Evolutionary conservation across 2,888 invertebrate species (phyloP).

Genomic region (Adela reaumurella): DNA sequence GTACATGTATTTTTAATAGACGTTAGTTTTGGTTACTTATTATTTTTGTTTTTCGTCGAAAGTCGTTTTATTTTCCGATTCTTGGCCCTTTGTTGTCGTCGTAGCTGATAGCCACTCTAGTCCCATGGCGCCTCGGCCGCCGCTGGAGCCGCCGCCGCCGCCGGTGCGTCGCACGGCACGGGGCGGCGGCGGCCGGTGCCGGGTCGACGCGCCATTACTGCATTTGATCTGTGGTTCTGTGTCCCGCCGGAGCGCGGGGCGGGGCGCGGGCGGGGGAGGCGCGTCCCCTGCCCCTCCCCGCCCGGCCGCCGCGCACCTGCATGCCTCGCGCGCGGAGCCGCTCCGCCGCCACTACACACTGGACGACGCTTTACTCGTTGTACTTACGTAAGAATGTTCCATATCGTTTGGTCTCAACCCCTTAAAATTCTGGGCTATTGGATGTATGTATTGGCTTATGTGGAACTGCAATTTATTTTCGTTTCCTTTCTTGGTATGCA

Average conservation of each 20-base stretch:
- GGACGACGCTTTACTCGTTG: constrained; percentile 40
- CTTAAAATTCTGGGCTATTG: constrained; percentile 58
- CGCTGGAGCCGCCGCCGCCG: constrained; percentile 47
- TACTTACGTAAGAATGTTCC: constrained; percentile 26
- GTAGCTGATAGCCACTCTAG: constrained; percentile 21
- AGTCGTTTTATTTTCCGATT: constrained; percentile 35
- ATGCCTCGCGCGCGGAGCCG: constrained; percentile 1
- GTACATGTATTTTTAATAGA: constrained; percentile 53
- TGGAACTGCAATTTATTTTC: constrained; percentile 56
- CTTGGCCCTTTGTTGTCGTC: constrained; percentile 49
- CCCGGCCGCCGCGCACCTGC: constrained; percentile 21
- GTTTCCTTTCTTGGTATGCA: constrained; percentile 53
- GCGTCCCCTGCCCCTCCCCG: constrained; percentile 11
- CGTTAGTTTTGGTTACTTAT: constrained; percentile 54
- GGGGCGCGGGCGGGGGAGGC: constrained; percentile 12
- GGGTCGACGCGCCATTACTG: constrained; percentile 43
- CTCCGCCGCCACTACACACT: background rate
- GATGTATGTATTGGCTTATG: constrained; percentile 58
- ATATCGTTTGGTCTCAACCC: constrained; percentile 49
- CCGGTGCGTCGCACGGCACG: no score
- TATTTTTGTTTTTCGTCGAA: constrained; percentile 45
- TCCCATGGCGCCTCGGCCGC: constrained; percentile 25
- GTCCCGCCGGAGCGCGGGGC: constrained; percentile 27
- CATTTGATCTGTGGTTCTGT: constrained; percentile 58
- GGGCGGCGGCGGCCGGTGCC: constrained; percentile 18